These are phyloP conservation scores for Meriones psammophilus DNA, from an alignment of 2,797 vertebrate genomes.

Conservation along the genomic window DNA sequence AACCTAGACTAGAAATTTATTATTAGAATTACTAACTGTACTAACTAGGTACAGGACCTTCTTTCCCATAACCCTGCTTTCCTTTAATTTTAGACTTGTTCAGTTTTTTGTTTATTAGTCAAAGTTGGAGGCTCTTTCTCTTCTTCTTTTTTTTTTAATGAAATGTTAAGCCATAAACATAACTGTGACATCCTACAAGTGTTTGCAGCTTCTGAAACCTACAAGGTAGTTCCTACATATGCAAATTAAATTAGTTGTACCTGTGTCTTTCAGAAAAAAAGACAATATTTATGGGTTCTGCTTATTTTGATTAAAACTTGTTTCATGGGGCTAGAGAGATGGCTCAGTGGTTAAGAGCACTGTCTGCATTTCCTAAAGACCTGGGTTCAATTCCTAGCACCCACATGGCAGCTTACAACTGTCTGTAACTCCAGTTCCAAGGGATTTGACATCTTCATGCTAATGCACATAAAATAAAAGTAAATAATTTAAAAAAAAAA, in stretches of 20 bases:
- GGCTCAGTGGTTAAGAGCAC: no score
- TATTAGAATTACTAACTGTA: neutral
- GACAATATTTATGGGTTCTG: neutral
- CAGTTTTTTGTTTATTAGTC: neutral
- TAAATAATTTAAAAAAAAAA: no score
- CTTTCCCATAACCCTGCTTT: neutral
- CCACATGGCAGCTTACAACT: no score
- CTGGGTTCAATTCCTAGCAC: no score
- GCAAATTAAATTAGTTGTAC: conserved; percentile 49
- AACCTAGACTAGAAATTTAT: neutral
- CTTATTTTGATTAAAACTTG: conserved; percentile 49
- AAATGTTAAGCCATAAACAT: neutral
- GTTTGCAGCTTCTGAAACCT: neutral
- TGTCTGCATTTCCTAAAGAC: no score
- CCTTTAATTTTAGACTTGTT: neutral
- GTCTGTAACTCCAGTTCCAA: no score
- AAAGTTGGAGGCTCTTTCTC: neutral
- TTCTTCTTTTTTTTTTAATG: neutral
- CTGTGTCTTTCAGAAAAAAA: conserved; percentile 37
- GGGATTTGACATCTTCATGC: no score
- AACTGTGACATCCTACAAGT: neutral
- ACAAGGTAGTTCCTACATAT: neutral
- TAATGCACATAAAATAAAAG: no score
- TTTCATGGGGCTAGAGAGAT: no score
- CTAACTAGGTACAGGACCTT: neutral